Evolutionary conservation across 2,888 invertebrate genomes (phyloP), one percentile per base, ranked within the genome.

Genomic region (Colletes collaris): DNA sequence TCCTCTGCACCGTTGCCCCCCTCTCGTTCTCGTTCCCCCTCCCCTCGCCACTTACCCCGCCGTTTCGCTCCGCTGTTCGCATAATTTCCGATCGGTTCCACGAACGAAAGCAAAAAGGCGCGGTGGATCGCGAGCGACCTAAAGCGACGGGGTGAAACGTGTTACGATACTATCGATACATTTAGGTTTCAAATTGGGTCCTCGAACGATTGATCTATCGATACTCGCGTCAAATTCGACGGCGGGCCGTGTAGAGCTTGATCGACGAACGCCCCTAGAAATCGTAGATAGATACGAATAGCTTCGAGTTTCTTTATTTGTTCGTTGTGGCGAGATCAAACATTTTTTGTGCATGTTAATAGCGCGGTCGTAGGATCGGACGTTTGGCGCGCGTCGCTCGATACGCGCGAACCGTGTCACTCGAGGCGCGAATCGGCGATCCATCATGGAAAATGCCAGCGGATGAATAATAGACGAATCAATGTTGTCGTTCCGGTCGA

Each of bases 401-500:
- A 72, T 78, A 79, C 73, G 76, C 64, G 73, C 73, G 64, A 65
- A 71, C 62, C 67, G 83, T 86, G 86, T 84, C 86, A 83, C 83
- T 80, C 75, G 80, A 75, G 27, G 74, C 72, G 76, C 71, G 73
- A 79, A 70, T 79, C 73, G 81, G 80, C 88, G 82, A 88, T 88
- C 85, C 84, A 87, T 88, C 87, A 86, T 80, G 82, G 84, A 66
- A 71, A 82, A 82, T 79, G 86, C 82, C 87, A 84, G 56, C 62
- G 78, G 76, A 86, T 88, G 88, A 84, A 88, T 88, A 88, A 88
- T 87, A 87, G 87, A 76, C 81, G 84, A 86, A 86, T 88, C 87
- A 81, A 84, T 83, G 85, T 81, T 81, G 79, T 74, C 71, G 76
- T 72, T 75, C 68, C 72, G 62, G 13, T 49, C 40, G 71, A 81